phyloP scores from a whole-genome alignment of 1,140 invertebrate species.

The Pentalonia nigronervosa region DNA sequence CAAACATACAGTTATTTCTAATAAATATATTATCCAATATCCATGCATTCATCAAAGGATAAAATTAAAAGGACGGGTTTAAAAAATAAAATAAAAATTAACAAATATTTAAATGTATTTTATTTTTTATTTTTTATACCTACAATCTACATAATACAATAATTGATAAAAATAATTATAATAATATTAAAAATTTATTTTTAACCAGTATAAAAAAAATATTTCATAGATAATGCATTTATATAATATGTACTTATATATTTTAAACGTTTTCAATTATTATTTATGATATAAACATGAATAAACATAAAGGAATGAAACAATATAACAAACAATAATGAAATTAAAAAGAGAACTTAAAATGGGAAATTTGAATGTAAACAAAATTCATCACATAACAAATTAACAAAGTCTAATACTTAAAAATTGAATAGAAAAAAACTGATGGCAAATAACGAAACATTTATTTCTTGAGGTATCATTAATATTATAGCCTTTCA shows the following conservation, averaged over 20 bases:
- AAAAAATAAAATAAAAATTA: not conserved
- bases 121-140: not conserved
- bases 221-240: not conserved
- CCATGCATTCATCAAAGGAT: not conserved
- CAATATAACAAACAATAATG: not conserved
- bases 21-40: not conserved
- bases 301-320: not conserved
- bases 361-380: not conserved
- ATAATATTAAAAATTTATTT: not conserved
- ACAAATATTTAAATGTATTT: not conserved
- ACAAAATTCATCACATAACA: not conserved
- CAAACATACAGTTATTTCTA: not conserved
- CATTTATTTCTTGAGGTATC: not conserved
- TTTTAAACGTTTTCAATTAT: too few relatives aligned
- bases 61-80: not conserved
- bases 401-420: not conserved
- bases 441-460: not conserved
- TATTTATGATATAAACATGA: not conserved
- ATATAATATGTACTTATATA: not conserved
- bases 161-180: not conserved
- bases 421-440: not conserved
- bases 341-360: not conserved
- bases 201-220: not conserved
- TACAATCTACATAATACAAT: not conserved
- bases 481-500: not conserved